A percentile compares a stretch with the other conserved stretches of the same genome.
phyloP scores from a whole-genome alignment of 1,140 invertebrate genomes.

The Chrysopa pallens region DNA sequence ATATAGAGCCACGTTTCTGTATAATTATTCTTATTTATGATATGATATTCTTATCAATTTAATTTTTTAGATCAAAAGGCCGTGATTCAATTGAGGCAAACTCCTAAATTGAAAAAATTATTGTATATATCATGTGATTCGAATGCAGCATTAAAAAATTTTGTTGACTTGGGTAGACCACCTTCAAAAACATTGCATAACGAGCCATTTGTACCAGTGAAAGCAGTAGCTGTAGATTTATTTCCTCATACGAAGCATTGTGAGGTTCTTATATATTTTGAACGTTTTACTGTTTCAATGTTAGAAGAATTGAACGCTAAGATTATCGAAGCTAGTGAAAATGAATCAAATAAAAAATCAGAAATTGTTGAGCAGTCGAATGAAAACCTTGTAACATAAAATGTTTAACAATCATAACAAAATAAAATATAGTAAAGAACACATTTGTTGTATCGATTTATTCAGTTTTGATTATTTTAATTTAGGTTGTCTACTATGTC shows the following conservation, averaged over 20 bases:
- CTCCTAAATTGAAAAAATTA: slow-evolving; percentile 53
- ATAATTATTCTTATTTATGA: slow-evolving; percentile 4
- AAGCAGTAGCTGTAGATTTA: slow-evolving; percentile 79
- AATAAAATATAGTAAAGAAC: no score
- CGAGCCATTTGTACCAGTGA: slow-evolving; percentile 58
- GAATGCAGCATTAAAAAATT: slow-evolving; percentile 65
- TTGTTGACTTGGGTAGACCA: slow-evolving; percentile 68
- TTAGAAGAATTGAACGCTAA: slow-evolving; percentile 9
- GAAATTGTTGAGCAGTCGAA: no score
- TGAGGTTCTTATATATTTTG: slow-evolving; percentile 72
- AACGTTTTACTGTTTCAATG: slow-evolving; percentile 27
- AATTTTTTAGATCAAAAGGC: slow-evolving; percentile 54
- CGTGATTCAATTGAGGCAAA: slow-evolving; percentile 55
- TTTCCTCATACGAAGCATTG: slow-evolving; percentile 86
- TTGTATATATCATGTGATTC: slow-evolving; percentile 90
- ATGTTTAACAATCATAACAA: no score
- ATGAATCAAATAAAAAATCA: no score
- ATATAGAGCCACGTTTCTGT: not conserved
- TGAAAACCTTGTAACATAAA: no score
- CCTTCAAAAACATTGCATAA: slow-evolving; percentile 67
- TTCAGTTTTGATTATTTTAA: no score
- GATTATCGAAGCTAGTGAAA: no score
- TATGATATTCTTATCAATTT: slow-evolving; percentile 3
- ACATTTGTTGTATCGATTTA: no score
- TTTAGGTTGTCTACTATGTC: no score